Evolutionary conservation across 2,113 vertebrate species (phyloP).

Genomic region (Microtus richardsoni): DNA sequence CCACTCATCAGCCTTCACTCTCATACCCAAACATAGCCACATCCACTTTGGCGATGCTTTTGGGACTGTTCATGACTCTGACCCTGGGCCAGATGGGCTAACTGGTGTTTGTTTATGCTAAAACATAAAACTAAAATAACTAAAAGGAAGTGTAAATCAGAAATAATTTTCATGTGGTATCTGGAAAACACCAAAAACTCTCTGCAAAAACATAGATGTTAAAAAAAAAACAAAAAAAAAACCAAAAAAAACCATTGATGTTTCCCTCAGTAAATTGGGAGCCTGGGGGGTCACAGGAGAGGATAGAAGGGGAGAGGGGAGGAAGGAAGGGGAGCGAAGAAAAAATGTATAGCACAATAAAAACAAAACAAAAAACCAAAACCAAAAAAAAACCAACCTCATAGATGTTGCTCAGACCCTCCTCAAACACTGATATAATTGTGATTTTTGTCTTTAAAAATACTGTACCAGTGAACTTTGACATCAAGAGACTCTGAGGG

Average conservation of each 20-base stretch:
- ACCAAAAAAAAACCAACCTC: too few species aligned
- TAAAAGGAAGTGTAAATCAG: not conserved
- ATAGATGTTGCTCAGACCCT: not conserved
- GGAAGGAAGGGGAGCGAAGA: too few species aligned
- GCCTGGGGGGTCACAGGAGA: too few species aligned
- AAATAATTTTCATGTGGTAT: not conserved
- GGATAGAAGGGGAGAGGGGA: too few species aligned
- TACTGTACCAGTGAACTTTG: not conserved
- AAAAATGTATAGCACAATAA: too few species aligned
- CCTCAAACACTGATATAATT: not conserved
- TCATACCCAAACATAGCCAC: not conserved
- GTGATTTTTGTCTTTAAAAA: not conserved
- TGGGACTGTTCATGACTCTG: not conserved
- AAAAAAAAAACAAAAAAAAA: too few species aligned
- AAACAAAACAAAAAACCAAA: too few species aligned
- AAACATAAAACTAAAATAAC: not conserved
- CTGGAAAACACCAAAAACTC: not conserved
- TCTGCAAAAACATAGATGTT: not conserved
- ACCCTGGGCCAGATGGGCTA: not conserved
- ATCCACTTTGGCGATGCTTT: not conserved
- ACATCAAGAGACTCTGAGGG: not conserved
- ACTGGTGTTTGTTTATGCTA: not conserved
- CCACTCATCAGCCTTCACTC: not conserved
- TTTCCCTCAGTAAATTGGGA: too few species aligned
- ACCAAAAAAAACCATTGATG: not conserved